Conservation (phyloP, 2,797 vertebrate species). For the Esox masquinongy region DNA sequence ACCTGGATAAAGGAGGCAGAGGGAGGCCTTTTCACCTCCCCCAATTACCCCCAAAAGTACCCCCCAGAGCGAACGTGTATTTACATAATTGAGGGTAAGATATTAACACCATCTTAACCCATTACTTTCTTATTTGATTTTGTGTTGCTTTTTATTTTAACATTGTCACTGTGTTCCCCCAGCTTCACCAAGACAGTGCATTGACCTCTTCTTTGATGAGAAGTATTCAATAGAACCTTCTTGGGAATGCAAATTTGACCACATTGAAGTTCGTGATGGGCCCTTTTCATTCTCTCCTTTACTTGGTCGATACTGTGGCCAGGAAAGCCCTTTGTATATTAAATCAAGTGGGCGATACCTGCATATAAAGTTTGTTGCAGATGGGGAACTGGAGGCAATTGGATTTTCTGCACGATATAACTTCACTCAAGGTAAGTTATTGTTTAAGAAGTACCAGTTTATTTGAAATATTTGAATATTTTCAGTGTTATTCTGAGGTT, state of each 20-base stretch:
- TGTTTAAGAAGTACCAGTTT: not conserved
- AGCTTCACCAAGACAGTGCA: conserved; percentile 96
- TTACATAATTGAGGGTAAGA: conserved; percentile 97
- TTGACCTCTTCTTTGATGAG: conserved; percentile 94
- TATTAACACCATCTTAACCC: not conserved
- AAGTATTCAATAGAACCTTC: conserved; percentile 96
- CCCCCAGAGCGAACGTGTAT: conserved; percentile 93
- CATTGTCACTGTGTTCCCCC: conserved; percentile 27
- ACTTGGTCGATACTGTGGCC: conserved; percentile 96
- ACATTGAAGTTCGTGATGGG: conserved; percentile 97
- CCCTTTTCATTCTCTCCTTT: conserved; percentile 96
- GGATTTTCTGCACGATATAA: conserved; percentile 97
- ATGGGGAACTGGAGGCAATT: conserved; percentile 92
- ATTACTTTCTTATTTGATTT: not conserved
- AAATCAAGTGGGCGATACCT: conserved; percentile 95
- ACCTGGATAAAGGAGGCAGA: conserved; percentile 91
- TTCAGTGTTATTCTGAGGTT: not conserved
- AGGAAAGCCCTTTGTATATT: conserved; percentile 89
- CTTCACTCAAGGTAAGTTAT: conserved; percentile 90
- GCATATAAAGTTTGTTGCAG: conserved; percentile 98
- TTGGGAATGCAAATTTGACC: conserved; percentile 99
- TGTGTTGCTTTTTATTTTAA: conserved; percentile 2
- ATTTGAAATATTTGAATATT: not conserved
- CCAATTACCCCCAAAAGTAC: conserved; percentile 96
- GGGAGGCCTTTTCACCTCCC: conserved; percentile 94